Percentiles rank a stretch among this genome's conserved stretches.
phyloP scores from a whole-genome alignment of 2,888 invertebrate genomes.

The Xanthia togata region DNA sequence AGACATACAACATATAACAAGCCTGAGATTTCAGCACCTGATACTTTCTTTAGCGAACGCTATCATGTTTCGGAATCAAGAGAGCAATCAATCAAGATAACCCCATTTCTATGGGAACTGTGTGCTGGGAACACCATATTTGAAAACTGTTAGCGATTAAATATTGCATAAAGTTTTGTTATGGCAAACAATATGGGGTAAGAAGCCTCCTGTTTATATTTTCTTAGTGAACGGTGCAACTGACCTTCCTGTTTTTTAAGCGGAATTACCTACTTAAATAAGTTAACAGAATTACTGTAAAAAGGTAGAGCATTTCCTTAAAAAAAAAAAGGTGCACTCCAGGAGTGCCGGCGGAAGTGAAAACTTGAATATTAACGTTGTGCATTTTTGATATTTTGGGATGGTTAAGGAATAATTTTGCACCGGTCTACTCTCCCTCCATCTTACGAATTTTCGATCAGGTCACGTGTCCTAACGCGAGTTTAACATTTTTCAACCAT shows the following conservation, averaged over 20 bases:
- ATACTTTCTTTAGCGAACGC: slow-evolving; percentile 65
- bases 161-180: slow-evolving; percentile 67
- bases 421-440: too few relatives aligned
- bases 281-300: background rate
- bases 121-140: slow-evolving; percentile 75
- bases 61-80: slow-evolving; percentile 77
- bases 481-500: too few relatives aligned
- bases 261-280: slow-evolving; percentile 9
- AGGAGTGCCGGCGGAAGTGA: too few relatives aligned
- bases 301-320: background rate
- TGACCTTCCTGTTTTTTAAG: slow-evolving; percentile 46
- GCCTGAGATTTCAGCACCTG: slow-evolving; percentile 64
- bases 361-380: too few relatives aligned
- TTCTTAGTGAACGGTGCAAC: slow-evolving; percentile 14
- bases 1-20: slow-evolving; percentile 46
- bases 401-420: too few relatives aligned
- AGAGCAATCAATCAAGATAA: slow-evolving; percentile 87
- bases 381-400: too few relatives aligned
- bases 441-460: too few relatives aligned
- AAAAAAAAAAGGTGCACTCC: too few relatives aligned
- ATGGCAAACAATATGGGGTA: slow-evolving; percentile 24
- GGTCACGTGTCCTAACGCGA: too few relatives aligned
- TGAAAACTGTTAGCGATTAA: slow-evolving; percentile 63
- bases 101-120: slow-evolving; percentile 85
- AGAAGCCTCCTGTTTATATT: slow-evolving; percentile 1